These are phyloP conservation scores for Meloidogyne chitwoodi DNA, from an alignment of 1,140 invertebrate species.

Conservation along the genomic window DNA sequence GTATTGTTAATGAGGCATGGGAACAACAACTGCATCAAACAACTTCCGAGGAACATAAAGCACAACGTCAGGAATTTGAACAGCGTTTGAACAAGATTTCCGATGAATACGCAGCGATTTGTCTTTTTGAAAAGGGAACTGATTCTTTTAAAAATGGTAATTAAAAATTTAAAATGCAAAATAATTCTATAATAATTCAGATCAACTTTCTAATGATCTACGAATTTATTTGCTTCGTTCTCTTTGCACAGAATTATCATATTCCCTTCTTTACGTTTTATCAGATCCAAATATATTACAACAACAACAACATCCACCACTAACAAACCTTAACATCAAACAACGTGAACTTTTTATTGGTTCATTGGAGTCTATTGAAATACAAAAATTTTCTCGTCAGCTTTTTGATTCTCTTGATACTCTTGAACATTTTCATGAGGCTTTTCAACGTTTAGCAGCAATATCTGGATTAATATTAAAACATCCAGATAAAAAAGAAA, in stretches of 20 bases:
- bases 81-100: constrained; percentile 8
- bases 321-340: constrained; percentile 15
- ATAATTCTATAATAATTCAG: constrained; percentile 14
- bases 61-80: constrained; percentile 18
- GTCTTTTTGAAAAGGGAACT: constrained; percentile 32
- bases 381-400: constrained; percentile 13
- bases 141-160: constrained; percentile 15
- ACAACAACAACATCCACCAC: constrained; percentile 21
- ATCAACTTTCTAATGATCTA: constrained; percentile 30
- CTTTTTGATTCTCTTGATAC: constrained; percentile 29
- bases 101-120: constrained; percentile 30
- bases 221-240: constrained; percentile 23
- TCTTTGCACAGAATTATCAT: constrained; percentile 28
- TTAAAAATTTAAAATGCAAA: background rate
- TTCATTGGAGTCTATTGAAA: constrained; percentile 15
- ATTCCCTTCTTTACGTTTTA: constrained; percentile 23
- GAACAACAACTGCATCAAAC: constrained; percentile 1
- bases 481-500: constrained; percentile 39
- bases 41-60: constrained; percentile 11
- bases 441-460: constrained; percentile 20
- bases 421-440: constrained; percentile 32
- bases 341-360: constrained; percentile 17
- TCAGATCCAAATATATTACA: constrained; percentile 15
- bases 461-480: constrained; percentile 26
- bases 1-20: constrained; percentile 6